These are phyloP conservation scores for Phallusia fumigata DNA, from an alignment of 23 tunicate species.

Conservation along the genomic window DNA sequence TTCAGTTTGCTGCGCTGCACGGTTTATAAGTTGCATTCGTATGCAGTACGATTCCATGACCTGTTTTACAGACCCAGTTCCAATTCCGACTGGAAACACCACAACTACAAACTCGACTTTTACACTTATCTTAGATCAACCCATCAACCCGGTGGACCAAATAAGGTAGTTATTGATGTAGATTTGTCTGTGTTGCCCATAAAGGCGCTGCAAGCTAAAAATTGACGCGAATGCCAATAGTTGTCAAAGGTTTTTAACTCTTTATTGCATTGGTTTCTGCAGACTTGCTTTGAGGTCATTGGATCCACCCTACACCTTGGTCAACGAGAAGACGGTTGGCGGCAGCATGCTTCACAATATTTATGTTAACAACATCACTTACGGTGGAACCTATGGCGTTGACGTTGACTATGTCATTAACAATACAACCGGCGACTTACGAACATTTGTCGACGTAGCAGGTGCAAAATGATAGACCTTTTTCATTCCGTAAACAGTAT, in stretches of 20 bases:
- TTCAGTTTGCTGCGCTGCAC: too few species aligned
- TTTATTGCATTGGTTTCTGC: not conserved
- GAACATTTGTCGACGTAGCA: constrained; percentile 12
- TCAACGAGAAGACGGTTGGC: not conserved
- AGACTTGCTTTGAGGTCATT: not conserved
- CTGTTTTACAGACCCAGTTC: constrained; percentile 1
- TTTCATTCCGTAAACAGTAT: too few species aligned
- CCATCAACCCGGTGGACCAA: constrained; percentile 25
- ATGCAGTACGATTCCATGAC: not conserved
- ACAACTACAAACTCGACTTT: constrained; percentile 41
- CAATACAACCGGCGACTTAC: constrained; percentile 6
- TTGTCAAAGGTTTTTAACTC: too few species aligned
- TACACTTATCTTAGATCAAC: constrained; percentile 21
- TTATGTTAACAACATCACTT: not conserved
- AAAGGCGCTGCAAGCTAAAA: too few species aligned
- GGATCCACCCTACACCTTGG: not conserved
- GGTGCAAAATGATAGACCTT: not conserved
- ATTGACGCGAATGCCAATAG: too few species aligned
- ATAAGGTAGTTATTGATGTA: constrained; percentile 21
- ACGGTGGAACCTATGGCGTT: constrained; percentile 29
- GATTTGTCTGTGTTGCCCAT: too few species aligned
- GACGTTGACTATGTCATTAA: constrained; percentile 15
- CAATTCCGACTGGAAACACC: constrained; percentile 32
- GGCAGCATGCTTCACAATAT: constrained; percentile 9
- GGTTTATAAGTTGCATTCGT: not conserved